Evolutionary conservation across 2,888 invertebrate genomes (phyloP).

Genomic region (Mythimna ferrago): DNA sequence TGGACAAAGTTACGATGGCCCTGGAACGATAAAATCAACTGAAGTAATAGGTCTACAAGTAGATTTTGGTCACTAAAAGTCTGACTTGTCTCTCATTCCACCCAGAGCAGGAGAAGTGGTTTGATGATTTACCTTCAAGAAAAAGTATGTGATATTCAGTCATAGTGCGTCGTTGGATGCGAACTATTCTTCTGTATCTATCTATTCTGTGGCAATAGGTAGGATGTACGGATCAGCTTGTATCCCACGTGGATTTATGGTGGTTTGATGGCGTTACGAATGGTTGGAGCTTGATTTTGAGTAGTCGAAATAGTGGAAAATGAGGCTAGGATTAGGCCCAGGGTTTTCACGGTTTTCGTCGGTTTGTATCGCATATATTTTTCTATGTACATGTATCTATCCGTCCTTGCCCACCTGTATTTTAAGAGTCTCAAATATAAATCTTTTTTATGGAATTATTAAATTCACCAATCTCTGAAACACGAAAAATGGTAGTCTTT

Average conservation of each 20-base stretch:
- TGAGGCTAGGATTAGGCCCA: background rate
- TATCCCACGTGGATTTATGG: slow-evolving; percentile 71
- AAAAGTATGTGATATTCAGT: background rate
- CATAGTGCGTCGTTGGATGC: background rate
- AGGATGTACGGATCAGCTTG: slow-evolving; percentile 69
- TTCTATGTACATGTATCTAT: background rate
- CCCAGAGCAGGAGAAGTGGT: no score
- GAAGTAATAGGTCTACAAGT: no score
- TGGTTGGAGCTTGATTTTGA: slow-evolving; percentile 28
- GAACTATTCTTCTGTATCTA: background rate
- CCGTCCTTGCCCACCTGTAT: no score
- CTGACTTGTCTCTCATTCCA: no score
- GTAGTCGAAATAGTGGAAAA: slow-evolving; percentile 23
- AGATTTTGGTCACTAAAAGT: no score
- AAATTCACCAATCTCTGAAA: background rate
- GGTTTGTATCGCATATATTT: background rate
- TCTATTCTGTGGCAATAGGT: slow-evolving; percentile 61
- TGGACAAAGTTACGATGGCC: no score
- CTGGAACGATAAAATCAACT: no score
- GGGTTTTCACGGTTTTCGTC: background rate
- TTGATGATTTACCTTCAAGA: no score
- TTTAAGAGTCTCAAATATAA: background rate
- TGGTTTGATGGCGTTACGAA: slow-evolving; percentile 36
- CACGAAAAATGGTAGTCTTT: background rate
- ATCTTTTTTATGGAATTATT: background rate